phyloP scores from a whole-genome alignment of 2,888 invertebrate species.

The Lasioglossum calceatum region DNA sequence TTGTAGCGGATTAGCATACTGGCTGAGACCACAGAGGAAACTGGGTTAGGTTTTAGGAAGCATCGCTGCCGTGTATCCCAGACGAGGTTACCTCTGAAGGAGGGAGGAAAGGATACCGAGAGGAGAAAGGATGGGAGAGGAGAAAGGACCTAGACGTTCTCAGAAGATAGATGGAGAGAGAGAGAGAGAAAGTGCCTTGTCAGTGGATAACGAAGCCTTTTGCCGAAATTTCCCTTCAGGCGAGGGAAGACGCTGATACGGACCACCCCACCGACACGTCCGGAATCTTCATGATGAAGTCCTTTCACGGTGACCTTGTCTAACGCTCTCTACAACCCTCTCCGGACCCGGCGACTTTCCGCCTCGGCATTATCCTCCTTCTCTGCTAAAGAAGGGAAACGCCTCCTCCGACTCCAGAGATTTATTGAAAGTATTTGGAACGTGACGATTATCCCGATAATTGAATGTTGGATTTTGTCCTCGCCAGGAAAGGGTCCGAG shows the following conservation, averaged over 20 bases:
- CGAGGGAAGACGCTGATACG: slow-evolving; percentile 40
- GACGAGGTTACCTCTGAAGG: slow-evolving; percentile 41
- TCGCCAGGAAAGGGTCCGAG: neutral
- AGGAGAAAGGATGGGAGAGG: slow-evolving; percentile 7
- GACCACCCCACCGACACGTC: slow-evolving; percentile 11
- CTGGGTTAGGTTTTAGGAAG: slow-evolving; percentile 72
- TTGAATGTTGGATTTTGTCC: slow-evolving; percentile 10
- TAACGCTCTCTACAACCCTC: slow-evolving; percentile 23
- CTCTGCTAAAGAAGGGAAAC: neutral
- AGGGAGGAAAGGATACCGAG: slow-evolving; percentile 7
- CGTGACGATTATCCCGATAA: slow-evolving; percentile 9
- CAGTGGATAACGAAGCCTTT: slow-evolving; percentile 70
- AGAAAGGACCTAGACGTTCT: slow-evolving; percentile 14
- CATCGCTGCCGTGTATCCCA: slow-evolving; percentile 46
- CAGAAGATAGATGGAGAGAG: slow-evolving; percentile 9
- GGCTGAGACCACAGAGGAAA: slow-evolving; percentile 71
- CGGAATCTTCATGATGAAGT: slow-evolving; percentile 46
- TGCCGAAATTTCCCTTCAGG: slow-evolving; percentile 60
- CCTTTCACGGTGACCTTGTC: slow-evolving; percentile 31
- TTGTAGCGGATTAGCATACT: slow-evolving; percentile 76
- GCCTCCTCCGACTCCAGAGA: neutral
- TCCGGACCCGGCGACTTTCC: slow-evolving; percentile 15
- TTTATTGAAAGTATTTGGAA: neutral
- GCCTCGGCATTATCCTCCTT: neutral
- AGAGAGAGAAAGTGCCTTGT: slow-evolving; percentile 55